phyloP scores from a whole-genome alignment of 30 jellyfish, hydroid and myxozoan species.

The Turritopsis dohrnii region DNA sequence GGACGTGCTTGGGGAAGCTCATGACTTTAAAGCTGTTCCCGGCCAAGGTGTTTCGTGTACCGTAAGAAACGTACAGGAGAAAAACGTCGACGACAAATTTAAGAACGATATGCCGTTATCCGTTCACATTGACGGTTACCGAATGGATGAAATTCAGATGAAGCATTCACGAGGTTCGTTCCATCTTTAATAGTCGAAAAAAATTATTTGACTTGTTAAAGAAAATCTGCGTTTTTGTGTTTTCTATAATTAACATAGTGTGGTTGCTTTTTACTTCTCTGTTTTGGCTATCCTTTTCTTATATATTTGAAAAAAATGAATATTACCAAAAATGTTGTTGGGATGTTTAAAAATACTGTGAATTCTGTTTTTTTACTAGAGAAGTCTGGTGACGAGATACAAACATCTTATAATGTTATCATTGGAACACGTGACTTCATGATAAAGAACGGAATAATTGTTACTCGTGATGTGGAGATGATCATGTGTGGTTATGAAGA shows the following conservation, averaged over 20 bases:
- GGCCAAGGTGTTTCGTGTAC: slow-evolving; percentile 44
- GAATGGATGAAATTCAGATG: slow-evolving; percentile 8
- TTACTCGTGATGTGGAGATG: slow-evolving; percentile 44
- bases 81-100: not conserved
- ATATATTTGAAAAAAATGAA: no score
- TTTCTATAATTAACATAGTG: no score
- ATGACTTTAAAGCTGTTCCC: slow-evolving; percentile 29
- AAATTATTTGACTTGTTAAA: not conserved
- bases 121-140: slow-evolving; percentile 26
- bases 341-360: no score
- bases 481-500: slow-evolving; percentile 49
- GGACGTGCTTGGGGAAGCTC: slow-evolving; percentile 29
- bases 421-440: slow-evolving; percentile 34
- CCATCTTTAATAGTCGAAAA: not conserved
- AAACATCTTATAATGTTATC: slow-evolving; percentile 23
- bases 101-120: slow-evolving; percentile 17
- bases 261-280: not conserved
- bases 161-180: not conserved
- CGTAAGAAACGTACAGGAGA: slow-evolving; percentile 20
- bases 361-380: not conserved
- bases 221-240: no score
- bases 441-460: slow-evolving; percentile 7
- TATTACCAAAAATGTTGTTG: no score
- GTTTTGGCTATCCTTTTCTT: not conserved
- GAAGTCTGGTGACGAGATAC: not conserved